These are phyloP conservation scores for Cyphomyrus discorhynchus DNA, from an alignment of 2,113 vertebrate genomes.

Conservation along the genomic window DNA sequence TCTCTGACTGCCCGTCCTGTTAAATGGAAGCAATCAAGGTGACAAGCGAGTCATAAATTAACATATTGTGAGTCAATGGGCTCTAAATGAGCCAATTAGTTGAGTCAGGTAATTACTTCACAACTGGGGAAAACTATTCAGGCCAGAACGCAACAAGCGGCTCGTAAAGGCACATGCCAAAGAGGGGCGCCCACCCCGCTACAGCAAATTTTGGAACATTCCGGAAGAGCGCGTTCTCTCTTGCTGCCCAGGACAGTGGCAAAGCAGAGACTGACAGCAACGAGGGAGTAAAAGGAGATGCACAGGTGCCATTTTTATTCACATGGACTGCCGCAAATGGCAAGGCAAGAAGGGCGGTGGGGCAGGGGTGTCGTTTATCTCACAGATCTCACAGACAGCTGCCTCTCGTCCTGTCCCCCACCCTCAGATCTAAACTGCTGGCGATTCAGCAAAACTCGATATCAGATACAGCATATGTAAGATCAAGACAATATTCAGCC, in stretches of 20 bases:
- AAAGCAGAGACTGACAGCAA: neutral
- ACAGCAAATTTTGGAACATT: neutral
- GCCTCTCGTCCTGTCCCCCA: neutral
- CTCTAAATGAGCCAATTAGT: slow-evolving; percentile 52
- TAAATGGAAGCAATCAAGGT: slow-evolving; percentile 42
- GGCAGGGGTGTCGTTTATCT: neutral
- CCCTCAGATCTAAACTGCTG: neutral
- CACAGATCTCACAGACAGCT: neutral
- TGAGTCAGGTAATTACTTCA: slow-evolving; percentile 36
- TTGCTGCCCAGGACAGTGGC: neutral
- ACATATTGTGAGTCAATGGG: slow-evolving; percentile 44
- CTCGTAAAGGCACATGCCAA: neutral
- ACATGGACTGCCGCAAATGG: neutral
- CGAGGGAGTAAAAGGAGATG: neutral
- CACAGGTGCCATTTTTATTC: neutral
- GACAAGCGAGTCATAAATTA: slow-evolving; percentile 45
- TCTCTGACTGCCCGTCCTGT: neutral
- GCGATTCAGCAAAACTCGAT: neutral
- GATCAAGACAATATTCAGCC: neutral
- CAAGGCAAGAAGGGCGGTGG: neutral
- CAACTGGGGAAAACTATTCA: slow-evolving; percentile 38
- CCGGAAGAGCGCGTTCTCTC: neutral
- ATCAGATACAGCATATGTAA: neutral
- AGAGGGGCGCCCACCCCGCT: neutral
- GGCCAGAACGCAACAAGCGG: slow-evolving; percentile 21